Evolutionary conservation across 2,888 invertebrate species (phyloP), one percentile per base, ranked within the genome.

Genomic region (Conistra vaccinii): DNA sequence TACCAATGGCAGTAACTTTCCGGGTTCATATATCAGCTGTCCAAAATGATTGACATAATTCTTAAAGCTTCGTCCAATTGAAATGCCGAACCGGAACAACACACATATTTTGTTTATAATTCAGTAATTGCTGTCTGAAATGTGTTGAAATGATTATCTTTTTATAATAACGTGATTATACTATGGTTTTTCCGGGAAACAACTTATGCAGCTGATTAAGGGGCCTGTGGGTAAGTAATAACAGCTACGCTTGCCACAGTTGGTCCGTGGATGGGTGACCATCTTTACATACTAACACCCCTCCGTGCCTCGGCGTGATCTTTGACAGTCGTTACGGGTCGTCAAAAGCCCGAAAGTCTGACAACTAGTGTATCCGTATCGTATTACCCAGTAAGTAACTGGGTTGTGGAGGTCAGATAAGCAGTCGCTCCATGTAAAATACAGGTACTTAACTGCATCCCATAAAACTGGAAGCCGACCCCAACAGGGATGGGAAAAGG

Each of bases 31-130:
- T n/a, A n/a, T n/a, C n/a, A n/a, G n/a, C 12, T 29, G 0, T 29
- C 7, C 7, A 39, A 26, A 20, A 29, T 61, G 7, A 73, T 53
- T 32, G 48, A 42, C n/a, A 51, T 55, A 5, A 55, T 29, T 42
- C 29, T 26, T 6, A 42, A 26, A 42, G 26, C 26, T 57, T 48
- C 5, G 29, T 6, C 23, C 6, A 70, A 32, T 67, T 58, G 48
- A 42, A 77, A 42, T 51, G 26, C 29, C 7, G 17, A 67, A 42
- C 42, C 23, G 32, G 45, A 45, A 45, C 17, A 42, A 32, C 20
- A 42, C 7, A 48, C 7, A 55, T 26, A 39, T 73, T 51, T 60
- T 74, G 14, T 72, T 55, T 35, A 57, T 3, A 23, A 23, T 45
- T 57, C 17, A 17, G 20, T 71, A 53, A 71, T 71, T 20, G 20